phyloP scores from a whole-genome alignment of 2,888 invertebrate species.

The Acronicta leporina region DNA sequence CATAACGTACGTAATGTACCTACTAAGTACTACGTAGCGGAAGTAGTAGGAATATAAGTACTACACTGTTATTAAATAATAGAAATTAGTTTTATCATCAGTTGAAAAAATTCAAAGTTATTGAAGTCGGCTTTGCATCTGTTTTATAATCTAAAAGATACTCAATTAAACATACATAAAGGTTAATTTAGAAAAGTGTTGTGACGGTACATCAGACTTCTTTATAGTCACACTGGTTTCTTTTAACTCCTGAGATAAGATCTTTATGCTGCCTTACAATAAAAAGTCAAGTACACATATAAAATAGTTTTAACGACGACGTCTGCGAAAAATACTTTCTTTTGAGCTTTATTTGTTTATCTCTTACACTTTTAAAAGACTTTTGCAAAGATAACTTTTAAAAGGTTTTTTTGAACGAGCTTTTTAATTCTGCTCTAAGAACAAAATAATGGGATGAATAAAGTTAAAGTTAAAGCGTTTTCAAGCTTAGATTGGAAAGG shows the following conservation, averaged over 20 bases:
- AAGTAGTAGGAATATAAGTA: too few relatives aligned
- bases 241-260: constrained; percentile 29
- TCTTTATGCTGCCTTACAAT: constrained; percentile 44
- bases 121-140: too few relatives aligned
- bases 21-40: too few relatives aligned
- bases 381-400: constrained; percentile 25
- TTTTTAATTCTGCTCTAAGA: constrained; percentile 18
- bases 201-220: too few relatives aligned
- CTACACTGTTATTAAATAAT: too few relatives aligned
- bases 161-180: too few relatives aligned
- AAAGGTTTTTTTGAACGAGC: constrained; percentile 7
- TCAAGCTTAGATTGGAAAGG: too few relatives aligned
- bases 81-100: too few relatives aligned
- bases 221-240: constrained; percentile 30
- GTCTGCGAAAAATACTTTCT: constrained; percentile 42
- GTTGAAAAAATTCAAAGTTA: too few relatives aligned
- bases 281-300: constrained; percentile 51
- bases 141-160: too few relatives aligned
- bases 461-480: constrained; percentile 2
- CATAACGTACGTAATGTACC: too few relatives aligned
- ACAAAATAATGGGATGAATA: constrained; percentile 16
- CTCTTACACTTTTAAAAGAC: constrained; percentile 28
- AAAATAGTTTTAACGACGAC: constrained; percentile 53
- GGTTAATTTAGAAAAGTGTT: too few relatives aligned
- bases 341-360: constrained; percentile 36